These are phyloP conservation scores for Denticeps clupeoides DNA, from an alignment of 2,797 vertebrate genomes.

Conservation along the genomic window DNA sequence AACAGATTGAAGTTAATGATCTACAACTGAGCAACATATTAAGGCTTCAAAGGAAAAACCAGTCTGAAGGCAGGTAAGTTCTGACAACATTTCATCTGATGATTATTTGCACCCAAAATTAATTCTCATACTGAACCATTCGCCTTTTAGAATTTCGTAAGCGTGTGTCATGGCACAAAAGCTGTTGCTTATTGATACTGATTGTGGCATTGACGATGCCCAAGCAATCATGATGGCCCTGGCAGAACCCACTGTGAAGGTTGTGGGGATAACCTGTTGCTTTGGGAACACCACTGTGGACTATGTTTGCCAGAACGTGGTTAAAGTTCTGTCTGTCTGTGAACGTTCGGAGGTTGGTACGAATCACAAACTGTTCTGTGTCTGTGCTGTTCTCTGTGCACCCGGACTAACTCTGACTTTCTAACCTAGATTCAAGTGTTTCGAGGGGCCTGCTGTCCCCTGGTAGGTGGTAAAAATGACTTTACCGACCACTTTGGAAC, in stretches of 20 bases:
- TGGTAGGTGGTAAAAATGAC: constrained; percentile 30
- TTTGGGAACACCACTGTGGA: constrained; percentile 56
- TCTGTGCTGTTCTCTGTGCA: not conserved
- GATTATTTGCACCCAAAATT: too few relatives aligned
- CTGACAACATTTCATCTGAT: too few relatives aligned
- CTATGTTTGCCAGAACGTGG: constrained; percentile 59
- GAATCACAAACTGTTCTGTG: not conserved
- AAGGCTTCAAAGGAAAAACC: too few relatives aligned
- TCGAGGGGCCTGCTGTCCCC: constrained; percentile 40
- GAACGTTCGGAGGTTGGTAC: constrained; percentile 40
- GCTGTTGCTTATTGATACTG: constrained; percentile 61
- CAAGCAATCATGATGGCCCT: constrained; percentile 64
- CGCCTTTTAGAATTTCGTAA: too few relatives aligned
- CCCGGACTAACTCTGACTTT: not conserved
- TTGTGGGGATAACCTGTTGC: constrained; percentile 61
- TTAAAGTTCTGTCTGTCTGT: constrained; percentile 55
- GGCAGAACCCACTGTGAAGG: constrained; percentile 40
- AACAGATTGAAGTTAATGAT: too few relatives aligned
- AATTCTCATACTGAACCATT: too few relatives aligned
- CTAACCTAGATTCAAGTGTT: constrained; percentile 60
- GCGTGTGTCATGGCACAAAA: constrained; percentile 58
- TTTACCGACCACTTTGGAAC: constrained; percentile 53
- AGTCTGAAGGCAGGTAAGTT: too few relatives aligned
- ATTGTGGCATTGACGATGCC: constrained; percentile 69
- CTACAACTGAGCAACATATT: too few relatives aligned